phyloP scores from a whole-genome alignment of 2,113 vertebrate genomes.

The Sardina pilchardus region DNA sequence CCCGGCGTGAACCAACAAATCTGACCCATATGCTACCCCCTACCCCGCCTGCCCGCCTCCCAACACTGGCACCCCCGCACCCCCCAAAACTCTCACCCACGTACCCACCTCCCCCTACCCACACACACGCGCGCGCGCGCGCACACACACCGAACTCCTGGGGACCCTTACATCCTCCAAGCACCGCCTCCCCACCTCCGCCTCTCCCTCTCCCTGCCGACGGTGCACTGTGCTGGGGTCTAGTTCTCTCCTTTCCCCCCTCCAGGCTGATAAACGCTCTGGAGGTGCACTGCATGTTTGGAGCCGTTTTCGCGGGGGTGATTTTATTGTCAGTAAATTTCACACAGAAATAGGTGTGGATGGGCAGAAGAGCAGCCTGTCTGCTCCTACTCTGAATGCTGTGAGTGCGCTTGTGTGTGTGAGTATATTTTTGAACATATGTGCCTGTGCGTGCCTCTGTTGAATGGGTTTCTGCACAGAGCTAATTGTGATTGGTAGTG shows the following conservation, averaged over 20 bases:
- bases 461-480: not conserved
- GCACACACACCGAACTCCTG: not conserved
- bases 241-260: not conserved
- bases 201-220: not conserved
- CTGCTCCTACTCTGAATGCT: not conserved
- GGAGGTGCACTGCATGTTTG: not conserved
- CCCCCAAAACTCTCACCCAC: not conserved
- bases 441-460: too few relatives aligned
- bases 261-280: not conserved
- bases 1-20: conserved; percentile 42
- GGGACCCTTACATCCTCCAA: not conserved
- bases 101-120: not conserved
- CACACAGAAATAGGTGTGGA: not conserved
- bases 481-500: too few relatives aligned
- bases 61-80: not conserved
- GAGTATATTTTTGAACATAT: not conserved
- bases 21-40: conserved; percentile 38
- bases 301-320: not conserved
- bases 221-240: not conserved
- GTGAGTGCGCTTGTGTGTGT: not conserved
- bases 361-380: not conserved
- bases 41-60: not conserved
- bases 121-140: not conserved
- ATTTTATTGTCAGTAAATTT: not conserved
- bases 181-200: too few relatives aligned